These are phyloP conservation scores for Tinamus major DNA, from an alignment of 2,797 vertebrate species.

Conservation along the genomic window DNA sequence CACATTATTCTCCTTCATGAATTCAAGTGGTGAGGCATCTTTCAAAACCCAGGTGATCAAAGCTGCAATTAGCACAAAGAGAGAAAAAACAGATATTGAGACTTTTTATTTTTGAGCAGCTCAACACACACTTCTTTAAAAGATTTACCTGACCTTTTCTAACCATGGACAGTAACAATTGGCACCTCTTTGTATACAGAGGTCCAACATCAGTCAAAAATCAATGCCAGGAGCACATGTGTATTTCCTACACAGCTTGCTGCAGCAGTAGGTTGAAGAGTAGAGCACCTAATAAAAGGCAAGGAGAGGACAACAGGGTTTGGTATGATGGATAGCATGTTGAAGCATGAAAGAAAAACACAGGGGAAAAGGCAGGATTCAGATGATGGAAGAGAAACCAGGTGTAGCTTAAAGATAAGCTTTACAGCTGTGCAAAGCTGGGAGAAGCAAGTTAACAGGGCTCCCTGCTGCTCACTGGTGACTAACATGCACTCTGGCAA, in stretches of 20 bases:
- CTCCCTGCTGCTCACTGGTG: not conserved
- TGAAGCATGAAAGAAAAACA: not conserved
- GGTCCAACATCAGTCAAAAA: not conserved
- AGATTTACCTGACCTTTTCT: not conserved
- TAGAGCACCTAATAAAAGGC: not conserved
- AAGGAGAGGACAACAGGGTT: not conserved
- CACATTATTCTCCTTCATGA: not conserved
- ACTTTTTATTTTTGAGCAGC: not conserved
- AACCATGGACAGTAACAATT: not conserved
- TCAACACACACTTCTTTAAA: not conserved
- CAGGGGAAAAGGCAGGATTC: not conserved
- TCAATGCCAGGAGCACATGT: not conserved
- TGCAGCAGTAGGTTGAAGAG: not conserved
- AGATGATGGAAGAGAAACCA: not conserved
- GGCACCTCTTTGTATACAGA: not conserved
- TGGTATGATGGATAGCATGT: not conserved
- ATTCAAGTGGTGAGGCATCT: not conserved
- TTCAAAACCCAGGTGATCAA: not conserved
- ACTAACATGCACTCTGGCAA: not conserved
- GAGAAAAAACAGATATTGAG: rapidly evolving
- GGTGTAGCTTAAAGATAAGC: not conserved
- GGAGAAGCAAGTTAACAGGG: not conserved
- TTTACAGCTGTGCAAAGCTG: not conserved
- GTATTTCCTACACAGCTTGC: not conserved
- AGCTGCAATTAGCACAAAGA: not conserved